Evolutionary conservation across 2,113 vertebrate genomes (phyloP), one percentile per base, ranked within the genome.

Genomic region (Oreotrochilus melanogaster): DNA sequence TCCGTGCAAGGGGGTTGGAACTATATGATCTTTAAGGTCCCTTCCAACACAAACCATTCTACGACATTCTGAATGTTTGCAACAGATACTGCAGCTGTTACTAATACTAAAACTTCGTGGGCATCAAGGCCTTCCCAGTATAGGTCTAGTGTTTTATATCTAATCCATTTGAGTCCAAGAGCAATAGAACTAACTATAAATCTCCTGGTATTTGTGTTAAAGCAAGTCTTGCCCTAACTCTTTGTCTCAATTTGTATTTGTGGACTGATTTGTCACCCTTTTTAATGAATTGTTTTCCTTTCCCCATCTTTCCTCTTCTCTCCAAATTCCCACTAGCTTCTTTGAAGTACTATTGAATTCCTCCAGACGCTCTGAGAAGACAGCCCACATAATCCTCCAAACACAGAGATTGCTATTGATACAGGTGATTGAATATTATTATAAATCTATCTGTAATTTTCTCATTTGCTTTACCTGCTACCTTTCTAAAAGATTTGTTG

Each of bases 401-500:
- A 91, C 48, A 43, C 1, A 42, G 4, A n/a, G n/a, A 76, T 78
- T 85, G 31, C 51, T 89, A 54, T 65, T 91, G 83, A 89, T 87
- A 85, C 19, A 78, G 35, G n/a, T 4, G 2, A 81, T 87, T 95
- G 69, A 92, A 57, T 72, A 95, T 45, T 82, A 37, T 37, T 37
- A 37, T 37, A 87, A 82, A 91, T 92, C 28, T 69, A 82, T 65
- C 65, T 65, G 16, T 70, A 61, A 85, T 94, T 95, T 89, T 91
- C 45, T 60, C 81, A 65, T 75, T 89, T 90, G 47, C 61, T 93
- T 89, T 92, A 76, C 45, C 57, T 61, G 7, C 5, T 92, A 73
- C n/a, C n/a, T 79, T 35, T 87, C 80, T 61, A 69, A 85, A 76
- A 64, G 70, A 81, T 89, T 39, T 93, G 28, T 85, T 85, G 58